Evolutionary conservation across 2,797 vertebrate genomes (phyloP).

Genomic region (Takifugu ocellatus): DNA sequence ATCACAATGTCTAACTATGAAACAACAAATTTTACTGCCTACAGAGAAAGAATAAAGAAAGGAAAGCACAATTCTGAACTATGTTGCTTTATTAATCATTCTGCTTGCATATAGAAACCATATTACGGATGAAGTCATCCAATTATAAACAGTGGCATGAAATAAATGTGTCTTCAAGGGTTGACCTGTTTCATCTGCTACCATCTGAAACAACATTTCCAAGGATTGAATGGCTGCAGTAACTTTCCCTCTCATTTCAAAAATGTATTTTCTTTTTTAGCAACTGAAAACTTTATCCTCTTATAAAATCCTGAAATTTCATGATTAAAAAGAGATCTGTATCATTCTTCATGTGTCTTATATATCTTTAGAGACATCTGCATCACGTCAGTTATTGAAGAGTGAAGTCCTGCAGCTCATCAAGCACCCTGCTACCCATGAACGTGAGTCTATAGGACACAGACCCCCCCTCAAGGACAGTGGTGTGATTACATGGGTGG

Average conservation of each 20-base stretch:
- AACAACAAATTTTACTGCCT: too few species aligned
- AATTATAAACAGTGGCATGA: background rate
- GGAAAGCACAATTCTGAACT: too few species aligned
- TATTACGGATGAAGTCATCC: too few species aligned
- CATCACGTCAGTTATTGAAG: conserved; percentile 27
- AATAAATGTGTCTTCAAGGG: conserved; percentile 1
- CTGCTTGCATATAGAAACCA: too few species aligned
- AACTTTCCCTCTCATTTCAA: conserved; percentile 3
- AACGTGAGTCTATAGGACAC: conserved; percentile 19
- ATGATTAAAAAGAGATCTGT: background rate
- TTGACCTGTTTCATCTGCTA: background rate
- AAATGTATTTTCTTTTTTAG: background rate
- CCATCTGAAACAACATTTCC: conserved; percentile 4
- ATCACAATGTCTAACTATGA: too few species aligned
- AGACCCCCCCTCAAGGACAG: conserved; percentile 40
- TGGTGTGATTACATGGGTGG: conserved; percentile 47
- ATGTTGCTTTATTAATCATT: too few species aligned
- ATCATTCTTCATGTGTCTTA: background rate
- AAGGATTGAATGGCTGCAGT: background rate
- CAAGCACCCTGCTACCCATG: conserved; percentile 21
- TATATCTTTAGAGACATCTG: conserved; percentile 22
- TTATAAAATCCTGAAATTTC: background rate
- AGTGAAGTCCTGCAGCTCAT: conserved; percentile 22
- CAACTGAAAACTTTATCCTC: background rate
- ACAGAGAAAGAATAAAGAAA: too few species aligned